Base-by-base conservation (phyloP, 2,113 vertebrate species). In the Symphodus melops region DNA sequence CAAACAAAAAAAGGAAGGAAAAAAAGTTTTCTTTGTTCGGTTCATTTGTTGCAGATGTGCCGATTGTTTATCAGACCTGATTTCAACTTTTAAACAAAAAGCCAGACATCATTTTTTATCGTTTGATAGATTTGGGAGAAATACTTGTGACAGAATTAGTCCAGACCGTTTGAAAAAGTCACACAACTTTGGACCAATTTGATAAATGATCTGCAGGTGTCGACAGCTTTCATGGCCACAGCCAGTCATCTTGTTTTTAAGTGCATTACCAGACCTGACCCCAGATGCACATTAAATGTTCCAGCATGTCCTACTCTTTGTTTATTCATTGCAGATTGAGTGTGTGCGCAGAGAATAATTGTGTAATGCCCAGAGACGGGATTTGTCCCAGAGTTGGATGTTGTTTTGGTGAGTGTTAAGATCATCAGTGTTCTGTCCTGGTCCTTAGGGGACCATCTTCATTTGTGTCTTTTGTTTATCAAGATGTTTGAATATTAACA, bases 401-500 rank as follows among this genome's bases (percentile, higher is more conserved):
- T 70, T 79, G 77, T 84, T 83, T 81, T 51, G 80, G 75, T 37
- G 28, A 81, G 72, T 68, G 57, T 81, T 79, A 62, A 59, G 81
- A 85, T 87, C 85, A 84, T 89, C 85, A 87, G 79, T 82, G 81
- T 68, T 88, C 66, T 79, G 79, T 77, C 65, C 64, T 9, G 17
- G 36, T 75, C 83, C 82, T 85, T 75, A 2, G 72, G 70, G 85
- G 70, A 77, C 57, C 5, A 25, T 55, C 82, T 83, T 86, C 71
- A 61, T 76, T 86, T 91, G 80, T 72, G 81, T 86, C 80, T 70
- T 91, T 90, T 92, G 88, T 91, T 88, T 89, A 91, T 92, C 84
- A 90, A 92, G 75, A 91, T 89, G 82, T 88, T 89, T 90, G 86
- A 92, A 91, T 88, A 89, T 88, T 89, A 90, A 90, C 75, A 64